Evolutionary conservation across 2,888 invertebrate genomes (phyloP).

Genomic region (Girardia tigrina): DNA sequence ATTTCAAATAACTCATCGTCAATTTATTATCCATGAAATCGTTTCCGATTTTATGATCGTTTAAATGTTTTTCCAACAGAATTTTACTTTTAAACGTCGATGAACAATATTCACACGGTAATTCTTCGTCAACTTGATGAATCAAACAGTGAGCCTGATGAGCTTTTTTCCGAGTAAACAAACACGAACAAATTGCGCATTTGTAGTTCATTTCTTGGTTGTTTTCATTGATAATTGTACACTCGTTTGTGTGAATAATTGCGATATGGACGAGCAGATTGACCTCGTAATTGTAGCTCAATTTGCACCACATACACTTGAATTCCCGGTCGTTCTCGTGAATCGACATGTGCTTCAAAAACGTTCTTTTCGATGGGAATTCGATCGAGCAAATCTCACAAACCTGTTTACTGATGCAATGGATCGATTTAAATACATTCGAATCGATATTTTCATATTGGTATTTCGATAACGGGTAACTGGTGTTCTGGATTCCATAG

Average conservation of each 20-base stretch:
- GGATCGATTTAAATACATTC: not conserved
- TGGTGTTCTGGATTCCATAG: not conserved
- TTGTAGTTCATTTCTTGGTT: not conserved
- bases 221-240: not conserved
- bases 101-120: conserved; percentile 24
- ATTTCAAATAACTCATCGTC: not conserved
- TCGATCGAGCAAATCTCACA: not conserved
- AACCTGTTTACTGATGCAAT: not conserved
- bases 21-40: not conserved
- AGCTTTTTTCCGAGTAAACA: not conserved
- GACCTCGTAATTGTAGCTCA: conserved; percentile 1
- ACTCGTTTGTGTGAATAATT: not conserved
- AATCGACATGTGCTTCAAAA: conserved; percentile 13
- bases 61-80: conserved; percentile 19
- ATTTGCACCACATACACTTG: not conserved
- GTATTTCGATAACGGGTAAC: not conserved
- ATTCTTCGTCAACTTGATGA: conserved; percentile 32
- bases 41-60: not conserved
- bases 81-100: conserved; percentile 27
- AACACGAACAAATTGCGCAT: not conserved
- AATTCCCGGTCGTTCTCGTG: conserved; percentile 9
- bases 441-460: not conserved
- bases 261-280: conserved; percentile 11
- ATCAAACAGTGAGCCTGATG: conserved; percentile 16
- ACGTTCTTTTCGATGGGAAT: not conserved